phyloP scores from a whole-genome alignment of 2,797 vertebrate species.

The Emys orbicularis region DNA sequence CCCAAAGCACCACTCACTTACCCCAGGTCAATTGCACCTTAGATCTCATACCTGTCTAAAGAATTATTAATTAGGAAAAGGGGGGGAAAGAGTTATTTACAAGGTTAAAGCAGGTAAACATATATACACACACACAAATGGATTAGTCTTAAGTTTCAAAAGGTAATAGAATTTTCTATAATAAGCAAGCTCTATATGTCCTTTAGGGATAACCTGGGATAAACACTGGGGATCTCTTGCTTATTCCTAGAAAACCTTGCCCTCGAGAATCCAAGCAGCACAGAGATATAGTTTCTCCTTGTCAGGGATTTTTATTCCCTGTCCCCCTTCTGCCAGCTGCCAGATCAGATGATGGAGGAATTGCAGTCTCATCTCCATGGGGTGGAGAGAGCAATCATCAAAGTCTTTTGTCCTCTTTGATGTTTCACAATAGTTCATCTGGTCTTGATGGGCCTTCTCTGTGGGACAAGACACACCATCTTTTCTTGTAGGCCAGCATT shows the following conservation, averaged over 20 bases:
- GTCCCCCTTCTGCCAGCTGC: neutral
- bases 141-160: neutral
- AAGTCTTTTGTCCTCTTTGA: neutral
- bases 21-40: neutral
- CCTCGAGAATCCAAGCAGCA: neutral
- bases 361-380: neutral
- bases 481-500: neutral
- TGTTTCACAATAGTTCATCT: neutral
- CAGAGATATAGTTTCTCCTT: neutral
- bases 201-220: neutral
- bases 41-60: neutral
- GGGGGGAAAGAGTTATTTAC: neutral
- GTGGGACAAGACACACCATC: neutral
- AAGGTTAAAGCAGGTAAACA: neutral
- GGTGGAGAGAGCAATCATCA: neutral
- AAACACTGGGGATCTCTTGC: neutral
- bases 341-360: neutral
- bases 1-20: neutral
- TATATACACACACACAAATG: neutral
- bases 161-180: neutral
- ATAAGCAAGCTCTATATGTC: neutral
- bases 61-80: neutral
- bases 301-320: neutral
- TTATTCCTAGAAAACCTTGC: neutral
- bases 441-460: neutral